Base-by-base conservation (phyloP, 2,888 invertebrate genomes). In the Eilema depressum region DNA sequence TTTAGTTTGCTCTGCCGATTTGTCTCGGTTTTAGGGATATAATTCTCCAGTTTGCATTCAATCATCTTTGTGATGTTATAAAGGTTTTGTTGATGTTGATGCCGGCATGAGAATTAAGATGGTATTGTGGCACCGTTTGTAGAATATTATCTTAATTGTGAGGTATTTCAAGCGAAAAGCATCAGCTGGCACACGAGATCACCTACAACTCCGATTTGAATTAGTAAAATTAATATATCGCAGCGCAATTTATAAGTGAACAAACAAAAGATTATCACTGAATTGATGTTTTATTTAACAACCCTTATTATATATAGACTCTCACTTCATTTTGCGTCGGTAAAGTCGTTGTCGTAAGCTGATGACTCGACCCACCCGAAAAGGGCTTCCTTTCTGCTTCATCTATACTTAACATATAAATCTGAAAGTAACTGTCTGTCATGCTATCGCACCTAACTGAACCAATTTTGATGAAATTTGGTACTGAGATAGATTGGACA, bases 181-280 rank as follows among this genome's bases (percentile, higher is more conserved):
- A n/a, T 59, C 28, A 63, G 26, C 59, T 37, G 41, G n/a, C 62
- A 41, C n/a, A 53, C 5, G 53, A 25, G n/a, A 17, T 41, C 17
- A 25, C 28, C 23, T 64, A 28, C 57, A 63, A 65, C 59, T 68
- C 73, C 37, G 56, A 47, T 73, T 70, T 68, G 62, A 73, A 75
- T 73, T 80, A 74, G 41, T 75, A 75, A 72, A 76, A 76, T 69
- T 67, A 73, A 62, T 64, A 67, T 33, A 57, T 28, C 33, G 47
- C 60, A 70, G 63, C 70, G 74, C 75, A 81, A 75, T 79, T 80
- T 81, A 71, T 77, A 82, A 79, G 70, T 73, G 74, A 79, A 79
- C 74, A 81, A 75, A 81, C 63, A 74, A 81, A 77, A 78, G 69
- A 71, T 77, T 80, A 82, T 73, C 74, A 82, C 77, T 66, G 63